Evolutionary conservation across 1,140 invertebrate species (phyloP), one percentile per base, ranked within the genome.

Genomic region (Colletes latitarsis): DNA sequence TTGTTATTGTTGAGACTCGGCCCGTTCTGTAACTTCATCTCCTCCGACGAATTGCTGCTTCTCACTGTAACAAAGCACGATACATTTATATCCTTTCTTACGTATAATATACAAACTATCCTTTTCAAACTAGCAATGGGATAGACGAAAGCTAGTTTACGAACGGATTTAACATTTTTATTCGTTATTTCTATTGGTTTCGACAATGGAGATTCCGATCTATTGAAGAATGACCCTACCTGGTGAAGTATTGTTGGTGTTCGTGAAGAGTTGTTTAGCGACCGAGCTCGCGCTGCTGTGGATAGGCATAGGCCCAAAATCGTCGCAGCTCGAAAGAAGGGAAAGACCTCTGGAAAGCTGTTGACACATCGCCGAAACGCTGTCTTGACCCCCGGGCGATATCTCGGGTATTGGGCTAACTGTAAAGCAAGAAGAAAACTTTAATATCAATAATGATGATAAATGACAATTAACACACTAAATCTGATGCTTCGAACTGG

Each of bases 291-390:
- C 82, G 8, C 83, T 82, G 17, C 89, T 85, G 83, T 91, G 81
- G 90, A 90, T 67, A 92, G 94, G 82, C 90, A 92, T 68, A 93
- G 94, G 91, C 93, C 94, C 83, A 93, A 91, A 91, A 92, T 95
- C 89, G 88, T 94, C 96, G 86, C 94, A 96, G 82, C 96, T 95
- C 4, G 96, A 96, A 6, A 98, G 94, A 77, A 97, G 94, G 49
- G 96, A 96, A 19, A 98, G 93, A 19, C 97, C 97, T 91, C 96
- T 96, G 52, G 97, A 96, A 52, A 98, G 94, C 89, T 98, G 97
- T 92, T 98, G 97, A 93, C 97, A 98, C 94, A 98, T 96, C 78
- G 97, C 96, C 82, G 97, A 96, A 30, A 98, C 97, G 19, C 96
- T 96, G 90, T 98, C 96, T 15, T 94, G 95, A n/a, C 91, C 93